Base-by-base conservation (phyloP, 2,888 invertebrate species). In the Anaspis maculata region DNA sequence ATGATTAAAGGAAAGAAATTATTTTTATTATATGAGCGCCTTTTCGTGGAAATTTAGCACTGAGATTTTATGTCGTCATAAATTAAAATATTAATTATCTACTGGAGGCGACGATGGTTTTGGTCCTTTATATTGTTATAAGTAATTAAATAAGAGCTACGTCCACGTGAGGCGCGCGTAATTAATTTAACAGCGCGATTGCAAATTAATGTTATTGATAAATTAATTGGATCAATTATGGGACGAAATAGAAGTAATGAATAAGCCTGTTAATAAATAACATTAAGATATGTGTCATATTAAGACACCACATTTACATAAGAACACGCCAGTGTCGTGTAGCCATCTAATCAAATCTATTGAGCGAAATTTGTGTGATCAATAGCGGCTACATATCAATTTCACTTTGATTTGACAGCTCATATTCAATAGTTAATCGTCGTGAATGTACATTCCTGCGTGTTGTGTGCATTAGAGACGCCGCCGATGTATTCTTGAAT, bases 311-410 rank as follows among this genome's bases (percentile, higher is more conserved):
- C 13, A 13, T 10, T 7, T 27, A 27, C 13, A 27, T 27, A 27
- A 7, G 13, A 3, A n/a, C 5, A 13, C n/a, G 13, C 15, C 10
- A 25, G 24, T 6, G 34, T 37, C 30, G 43, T 34, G 32, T 38
- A 37, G 35, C 34, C 30, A n/a, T 41, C 30, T 41, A 48, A 48
- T 49, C 48, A 46, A 42, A 39, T 40, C 39, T 34, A 45, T 46
- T 46, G 41, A 49, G 34, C 4, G 24, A 24, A 24, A 24, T 24
- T 24, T 24, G 34, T 34, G 43, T 44, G 6, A 25, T 7, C 43
- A 45, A 46, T 49, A 37, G 46, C 49, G 46, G 45, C 43, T 42
- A 44, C 46, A 46, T 50, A 49, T 50, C 48, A 51, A 46, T 49
- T 44, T 46, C 45, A 37, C 40, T 42, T 39, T 45, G 48, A 50